Conservation (phyloP, 2,888 invertebrate genomes). For the Allophyes oxyacanthae region DNA sequence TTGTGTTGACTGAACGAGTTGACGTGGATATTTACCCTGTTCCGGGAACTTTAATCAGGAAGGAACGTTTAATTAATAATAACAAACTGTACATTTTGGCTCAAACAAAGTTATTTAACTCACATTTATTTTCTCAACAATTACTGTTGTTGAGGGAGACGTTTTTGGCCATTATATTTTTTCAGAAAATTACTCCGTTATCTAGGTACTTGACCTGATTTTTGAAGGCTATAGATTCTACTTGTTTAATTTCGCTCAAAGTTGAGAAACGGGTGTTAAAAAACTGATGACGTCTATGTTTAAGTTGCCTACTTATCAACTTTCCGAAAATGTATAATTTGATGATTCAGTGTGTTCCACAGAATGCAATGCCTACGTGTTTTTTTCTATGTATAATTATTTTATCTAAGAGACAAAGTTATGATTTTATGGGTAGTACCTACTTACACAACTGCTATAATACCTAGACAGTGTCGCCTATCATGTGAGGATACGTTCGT, state of each 20-base stretch:
- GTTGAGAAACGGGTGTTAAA: slow-evolving; percentile 4
- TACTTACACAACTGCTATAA: background rate
- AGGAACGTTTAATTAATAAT: slow-evolving; percentile 56
- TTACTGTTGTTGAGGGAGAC: slow-evolving; percentile 11
- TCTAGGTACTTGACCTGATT: slow-evolving; percentile 25
- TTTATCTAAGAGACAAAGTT: no score
- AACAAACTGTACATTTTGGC: slow-evolving; percentile 45
- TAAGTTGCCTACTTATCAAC: background rate
- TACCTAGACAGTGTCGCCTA: no score
- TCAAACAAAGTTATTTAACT: slow-evolving; percentile 22
- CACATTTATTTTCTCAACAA: slow-evolving; percentile 28
- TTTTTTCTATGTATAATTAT: no score
- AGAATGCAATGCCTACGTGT: no score
- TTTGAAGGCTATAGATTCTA: slow-evolving; percentile 9
- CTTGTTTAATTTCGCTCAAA: slow-evolving; percentile 6
- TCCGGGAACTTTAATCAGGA: slow-evolving; percentile 49
- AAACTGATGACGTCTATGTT: slow-evolving; percentile 6
- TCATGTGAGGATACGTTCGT: background rate
- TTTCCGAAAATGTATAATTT: background rate
- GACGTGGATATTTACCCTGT: slow-evolving; percentile 40
- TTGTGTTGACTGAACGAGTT: slow-evolving; percentile 40
- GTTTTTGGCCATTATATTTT: slow-evolving; percentile 11
- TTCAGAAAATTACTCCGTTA: slow-evolving; percentile 17
- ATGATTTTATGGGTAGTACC: no score
- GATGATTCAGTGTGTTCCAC: no score